A percentile compares a stretch with the other conserved stretches of the same genome.
phyloP scores from a whole-genome alignment of 2,113 vertebrate species.

The Atlantisia rogersi region DNA sequence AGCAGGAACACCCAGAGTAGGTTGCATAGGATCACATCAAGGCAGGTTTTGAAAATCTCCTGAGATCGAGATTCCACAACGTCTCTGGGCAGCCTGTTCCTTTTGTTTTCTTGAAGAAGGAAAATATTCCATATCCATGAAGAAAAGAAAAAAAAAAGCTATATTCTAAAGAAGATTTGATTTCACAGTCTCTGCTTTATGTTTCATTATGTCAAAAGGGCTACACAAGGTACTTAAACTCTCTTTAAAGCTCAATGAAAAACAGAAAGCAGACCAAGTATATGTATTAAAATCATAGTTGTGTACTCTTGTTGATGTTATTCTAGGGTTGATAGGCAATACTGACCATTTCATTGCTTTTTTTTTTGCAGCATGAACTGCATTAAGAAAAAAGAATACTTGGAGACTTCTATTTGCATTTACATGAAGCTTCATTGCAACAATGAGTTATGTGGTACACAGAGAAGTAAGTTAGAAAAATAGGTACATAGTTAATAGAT shows the following conservation, averaged over 20 bases:
- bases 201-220: not conserved
- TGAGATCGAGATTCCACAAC: no score
- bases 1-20: no score
- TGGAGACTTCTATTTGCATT: not conserved
- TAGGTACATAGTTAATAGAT: not conserved
- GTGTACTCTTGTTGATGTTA: not conserved
- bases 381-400: not conserved
- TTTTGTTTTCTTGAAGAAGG: not conserved
- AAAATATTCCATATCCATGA: not conserved
- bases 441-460: not conserved
- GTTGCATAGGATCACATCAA: no score
- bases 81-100: no score
- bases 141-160: not conserved
- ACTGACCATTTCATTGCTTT: not conserved
- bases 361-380: not conserved
- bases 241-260: not conserved
- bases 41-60: no score
- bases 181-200: not conserved
- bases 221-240: not conserved
- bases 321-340: not conserved
- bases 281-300: not conserved
- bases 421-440: not conserved
- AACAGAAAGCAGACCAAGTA: not conserved
- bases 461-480: not conserved
- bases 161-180: not conserved